Evolutionary conservation across 1,140 invertebrate species (phyloP), one percentile per base, ranked within the genome.

Genomic region (Neodiprion lecontei): DNA sequence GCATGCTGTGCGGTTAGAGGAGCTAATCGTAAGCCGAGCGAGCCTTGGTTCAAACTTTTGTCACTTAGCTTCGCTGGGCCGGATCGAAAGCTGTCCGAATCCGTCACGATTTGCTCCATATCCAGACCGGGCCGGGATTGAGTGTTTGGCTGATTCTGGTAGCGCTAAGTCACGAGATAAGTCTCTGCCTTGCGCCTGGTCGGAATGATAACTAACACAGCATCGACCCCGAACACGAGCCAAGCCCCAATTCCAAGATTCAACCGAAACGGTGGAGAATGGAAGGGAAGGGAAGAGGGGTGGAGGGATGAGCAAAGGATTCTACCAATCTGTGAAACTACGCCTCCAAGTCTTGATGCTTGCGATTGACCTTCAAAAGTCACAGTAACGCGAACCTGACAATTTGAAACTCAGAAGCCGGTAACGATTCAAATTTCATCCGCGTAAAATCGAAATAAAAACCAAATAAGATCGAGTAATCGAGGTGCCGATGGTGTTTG

Each of bases 131-230:
- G 53, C 67, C 67, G 21, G 67, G 67, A 21, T 0, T 21, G 28
- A 21, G 11, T 40, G n/a, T 17, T 68, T 68, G 67, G 67, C 67
- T 68, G 67, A 40, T 53, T 53, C n/a, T 53, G 9, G 28, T 71
- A 47, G 69, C 69, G 75, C 75, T 78, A 81, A 80, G 76, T 79
- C 78, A 74, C 70, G 69, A 72, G 70, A 50, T 80, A 77, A 78
- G 77, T 79, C 76, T 67, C 72, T 71, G 70, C 69, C 70, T 69
- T 65, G 48, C 72, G 68, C 74, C 72, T 77, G 77, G 74, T 69
- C 79, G 73, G 76, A 69, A 76, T 69, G 72, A 77, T 77, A 77
- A 77, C 77, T 74, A 72, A 74, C 75, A 48, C 65, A 79, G 67
- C 72, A 4, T 61, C 28, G 48, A 72, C 67, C 10, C 47, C 14